phyloP scores from a whole-genome alignment of 2,888 invertebrate species.

The Drosophila borborema region DNA sequence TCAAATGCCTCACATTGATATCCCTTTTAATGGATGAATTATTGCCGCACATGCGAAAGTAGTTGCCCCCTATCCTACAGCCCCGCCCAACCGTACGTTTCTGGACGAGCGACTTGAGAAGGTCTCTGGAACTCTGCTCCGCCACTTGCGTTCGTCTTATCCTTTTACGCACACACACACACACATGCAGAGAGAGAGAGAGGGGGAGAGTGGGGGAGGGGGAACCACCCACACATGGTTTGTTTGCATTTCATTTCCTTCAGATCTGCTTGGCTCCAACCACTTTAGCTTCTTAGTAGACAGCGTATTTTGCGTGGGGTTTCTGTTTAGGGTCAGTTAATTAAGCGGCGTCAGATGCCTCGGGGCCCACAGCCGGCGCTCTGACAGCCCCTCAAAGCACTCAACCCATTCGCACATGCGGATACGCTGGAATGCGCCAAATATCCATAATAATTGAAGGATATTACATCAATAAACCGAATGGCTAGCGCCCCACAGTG shows the following conservation, averaged over 20 bases:
- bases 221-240: conserved; percentile 36
- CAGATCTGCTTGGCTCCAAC: conserved; percentile 36
- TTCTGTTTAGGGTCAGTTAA: conserved; percentile 68
- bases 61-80: conserved; percentile 62
- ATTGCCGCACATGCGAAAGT: conserved; percentile 84
- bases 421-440: conserved; percentile 74
- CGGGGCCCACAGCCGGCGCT: background rate
- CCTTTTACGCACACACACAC: conserved; percentile 51
- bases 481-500: conserved; percentile 15
- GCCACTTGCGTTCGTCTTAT: conserved; percentile 53
- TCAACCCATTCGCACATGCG: conserved; percentile 56
- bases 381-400: background rate
- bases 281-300: conserved; percentile 41
- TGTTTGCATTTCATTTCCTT: conserved; percentile 80
- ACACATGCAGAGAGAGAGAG: conserved; percentile 3
- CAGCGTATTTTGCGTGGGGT: conserved; percentile 44
- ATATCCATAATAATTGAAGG: conserved; percentile 84
- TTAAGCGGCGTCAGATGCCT: conserved; percentile 62
- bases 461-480: conserved; percentile 83
- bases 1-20: conserved; percentile 67
- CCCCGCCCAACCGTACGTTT: conserved; percentile 2
- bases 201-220: background rate
- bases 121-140: conserved; percentile 12
- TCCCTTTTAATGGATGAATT: conserved; percentile 85
- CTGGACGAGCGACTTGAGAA: conserved; percentile 45